Percentiles rank a stretch among this genome's conserved stretches.
Conservation (phyloP, 2,888 invertebrate genomes). For the Drosophila merina region DNA sequence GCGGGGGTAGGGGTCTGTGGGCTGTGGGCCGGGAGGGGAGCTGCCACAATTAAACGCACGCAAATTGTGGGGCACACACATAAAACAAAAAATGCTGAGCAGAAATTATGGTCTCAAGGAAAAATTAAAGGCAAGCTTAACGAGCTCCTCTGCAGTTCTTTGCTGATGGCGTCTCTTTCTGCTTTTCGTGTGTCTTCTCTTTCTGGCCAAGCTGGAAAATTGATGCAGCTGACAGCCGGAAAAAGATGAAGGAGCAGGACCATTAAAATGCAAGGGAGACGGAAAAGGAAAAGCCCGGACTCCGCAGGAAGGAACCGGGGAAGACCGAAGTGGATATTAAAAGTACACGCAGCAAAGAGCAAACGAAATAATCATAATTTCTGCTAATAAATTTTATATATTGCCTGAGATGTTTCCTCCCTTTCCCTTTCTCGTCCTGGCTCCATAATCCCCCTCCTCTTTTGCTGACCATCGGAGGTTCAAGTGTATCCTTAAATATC, state of each 20-base stretch:
- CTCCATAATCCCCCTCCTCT: background rate
- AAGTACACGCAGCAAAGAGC: constrained; percentile 74
- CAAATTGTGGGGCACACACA: constrained; percentile 65
- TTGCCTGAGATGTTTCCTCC: constrained; percentile 39
- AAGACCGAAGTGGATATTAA: constrained; percentile 73
- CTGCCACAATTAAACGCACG: constrained; percentile 71
- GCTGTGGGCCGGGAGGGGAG: no score
- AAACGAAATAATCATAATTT: constrained; percentile 78
- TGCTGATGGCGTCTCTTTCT: background rate
- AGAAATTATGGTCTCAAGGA: constrained; percentile 67
- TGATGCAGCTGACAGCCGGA: constrained; percentile 73
- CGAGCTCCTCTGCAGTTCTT: constrained; percentile 58
- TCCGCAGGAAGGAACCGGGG: constrained; percentile 6
- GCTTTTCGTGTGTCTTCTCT: background rate
- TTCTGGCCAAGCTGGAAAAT: constrained; percentile 49
- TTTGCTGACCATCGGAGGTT: background rate
- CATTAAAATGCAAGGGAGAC: constrained; percentile 70
- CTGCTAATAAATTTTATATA: constrained; percentile 80
- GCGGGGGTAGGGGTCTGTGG: constrained; percentile 5
- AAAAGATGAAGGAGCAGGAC: constrained; percentile 53
- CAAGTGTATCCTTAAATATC: constrained; percentile 5
- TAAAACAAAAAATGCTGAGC: constrained; percentile 48
- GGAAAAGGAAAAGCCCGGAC: background rate
- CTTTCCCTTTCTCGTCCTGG: background rate
- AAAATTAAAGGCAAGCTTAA: constrained; percentile 78